Base-by-base conservation (phyloP, 2,797 vertebrate genomes). In the Cyclopterus lumpus region DNA sequence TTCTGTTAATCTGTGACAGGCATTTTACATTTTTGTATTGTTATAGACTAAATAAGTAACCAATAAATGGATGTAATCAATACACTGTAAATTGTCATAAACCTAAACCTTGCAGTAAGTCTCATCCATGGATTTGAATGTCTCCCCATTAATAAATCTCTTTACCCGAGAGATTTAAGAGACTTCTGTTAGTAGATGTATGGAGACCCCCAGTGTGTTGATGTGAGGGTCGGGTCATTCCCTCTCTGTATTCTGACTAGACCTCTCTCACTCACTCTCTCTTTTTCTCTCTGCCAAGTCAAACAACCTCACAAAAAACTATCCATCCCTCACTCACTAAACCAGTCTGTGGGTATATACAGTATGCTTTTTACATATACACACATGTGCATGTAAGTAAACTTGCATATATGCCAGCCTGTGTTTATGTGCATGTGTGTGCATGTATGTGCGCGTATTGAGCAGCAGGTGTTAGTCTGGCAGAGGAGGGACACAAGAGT, bases 381-480 rank as follows among this genome's bases (percentile, higher is more conserved):
- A 86, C 67, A 59, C 79, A 51, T n/a, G 78, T 61, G 80, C 59
- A 55, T 49, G 71, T 62, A 66, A 12, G 66, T 76, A n/a, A 67
- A 18, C 7, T 11, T 67, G 83, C 40, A n/a, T 68, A 32, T 67
- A 67, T 79, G 62, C 36, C 7, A 3, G 32, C 58, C 32, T 51
- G 49, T 70, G 71, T 67, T 18, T 62, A 20, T 34, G 65, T 55
- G 61, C 10, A 2, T 67, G 81, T 63, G 20, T 30, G 73, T 59
- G 68, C 15, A 46, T 24, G 20, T 64, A 40, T 32, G 44, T n/a
- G 38, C 11, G 26, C 4, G 67, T 5, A 4, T 70, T 67, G 70
- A 92, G 91, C 92, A 93, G 93, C 95, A 95, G 95, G 94, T 96
- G 94, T 93, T 94, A 91, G 85, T 93, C 89, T 93, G 92, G 93